These are phyloP conservation scores for Cotesia typhae DNA, from an alignment of 1,140 invertebrate genomes.

Conservation along the genomic window DNA sequence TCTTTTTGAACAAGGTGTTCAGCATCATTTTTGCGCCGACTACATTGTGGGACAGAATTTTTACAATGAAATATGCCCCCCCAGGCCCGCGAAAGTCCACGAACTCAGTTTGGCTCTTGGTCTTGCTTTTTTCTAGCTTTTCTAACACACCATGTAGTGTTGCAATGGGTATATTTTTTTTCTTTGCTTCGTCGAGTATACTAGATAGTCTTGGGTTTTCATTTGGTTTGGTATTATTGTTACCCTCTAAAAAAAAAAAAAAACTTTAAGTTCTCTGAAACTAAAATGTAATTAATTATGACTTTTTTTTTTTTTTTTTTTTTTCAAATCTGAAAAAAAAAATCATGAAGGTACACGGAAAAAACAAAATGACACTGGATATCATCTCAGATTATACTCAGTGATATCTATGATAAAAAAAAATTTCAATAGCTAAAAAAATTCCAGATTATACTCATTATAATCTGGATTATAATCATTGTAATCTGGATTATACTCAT, in stretches of 20 bases:
- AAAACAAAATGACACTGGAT: too few relatives aligned
- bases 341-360: too few relatives aligned
- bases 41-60: constrained; percentile 59
- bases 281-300: constrained; percentile 4
- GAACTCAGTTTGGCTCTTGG: constrained; percentile 50
- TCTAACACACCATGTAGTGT: constrained; percentile 70
- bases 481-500: too few relatives aligned
- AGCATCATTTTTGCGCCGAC: constrained; percentile 53
- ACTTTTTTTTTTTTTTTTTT: background rate
- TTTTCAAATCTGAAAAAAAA: too few relatives aligned
- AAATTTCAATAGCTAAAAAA: too few relatives aligned
- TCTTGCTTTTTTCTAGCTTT: constrained; percentile 58
- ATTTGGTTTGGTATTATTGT: constrained; percentile 66
- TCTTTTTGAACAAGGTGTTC: constrained; percentile 62
- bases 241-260: constrained; percentile 57
- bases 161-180: constrained; percentile 69
- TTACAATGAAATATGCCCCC: constrained; percentile 57
- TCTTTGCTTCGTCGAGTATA: constrained; percentile 69
- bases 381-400: too few relatives aligned
- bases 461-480: too few relatives aligned
- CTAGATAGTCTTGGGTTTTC: constrained; percentile 68
- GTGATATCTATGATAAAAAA: too few relatives aligned
- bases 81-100: constrained; percentile 64
- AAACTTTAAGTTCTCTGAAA: constrained; percentile 25
- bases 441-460: too few relatives aligned